Conservation (phyloP, 2,888 invertebrate species). For the Caenorhabditis drosophilae region DNA sequence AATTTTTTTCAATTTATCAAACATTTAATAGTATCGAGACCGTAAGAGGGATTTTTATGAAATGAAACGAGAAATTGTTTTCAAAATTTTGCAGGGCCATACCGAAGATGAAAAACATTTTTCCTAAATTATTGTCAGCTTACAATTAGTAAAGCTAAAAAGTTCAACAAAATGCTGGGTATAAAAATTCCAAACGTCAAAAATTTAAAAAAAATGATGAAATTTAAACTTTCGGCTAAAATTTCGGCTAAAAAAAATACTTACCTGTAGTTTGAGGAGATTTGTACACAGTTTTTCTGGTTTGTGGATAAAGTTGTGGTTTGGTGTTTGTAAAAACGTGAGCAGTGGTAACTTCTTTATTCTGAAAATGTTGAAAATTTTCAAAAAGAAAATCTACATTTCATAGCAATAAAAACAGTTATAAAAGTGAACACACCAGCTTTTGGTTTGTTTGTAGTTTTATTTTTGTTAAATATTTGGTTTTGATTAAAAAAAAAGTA, state of each 20-base stretch:
- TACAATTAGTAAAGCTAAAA: too few relatives aligned
- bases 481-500: constrained; percentile 9
- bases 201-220: not conserved
- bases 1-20: too few relatives aligned
- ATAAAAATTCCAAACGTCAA: not conserved
- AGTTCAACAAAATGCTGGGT: not conserved
- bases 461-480: constrained; percentile 3
- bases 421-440: too few relatives aligned
- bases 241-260: not conserved
- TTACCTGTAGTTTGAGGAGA: not conserved
- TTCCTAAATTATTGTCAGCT: too few relatives aligned
- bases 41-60: too few relatives aligned
- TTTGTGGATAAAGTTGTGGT: constrained; percentile 48
- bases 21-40: too few relatives aligned
- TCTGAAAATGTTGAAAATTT: constrained; percentile 16
- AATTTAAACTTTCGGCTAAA: too few relatives aligned
- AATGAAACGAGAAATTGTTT: too few relatives aligned
- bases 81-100: too few relatives aligned
- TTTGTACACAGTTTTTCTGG: constrained; percentile 30
- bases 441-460: not conserved
- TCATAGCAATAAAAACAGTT: too few relatives aligned
- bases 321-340: constrained; percentile 46
- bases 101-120: too few relatives aligned
- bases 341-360: constrained; percentile 39
- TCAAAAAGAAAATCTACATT: too few relatives aligned